Evolutionary conservation across 2,797 vertebrate genomes (phyloP), one percentile per base, ranked within the genome.

Genomic region (Falco concolor): DNA sequence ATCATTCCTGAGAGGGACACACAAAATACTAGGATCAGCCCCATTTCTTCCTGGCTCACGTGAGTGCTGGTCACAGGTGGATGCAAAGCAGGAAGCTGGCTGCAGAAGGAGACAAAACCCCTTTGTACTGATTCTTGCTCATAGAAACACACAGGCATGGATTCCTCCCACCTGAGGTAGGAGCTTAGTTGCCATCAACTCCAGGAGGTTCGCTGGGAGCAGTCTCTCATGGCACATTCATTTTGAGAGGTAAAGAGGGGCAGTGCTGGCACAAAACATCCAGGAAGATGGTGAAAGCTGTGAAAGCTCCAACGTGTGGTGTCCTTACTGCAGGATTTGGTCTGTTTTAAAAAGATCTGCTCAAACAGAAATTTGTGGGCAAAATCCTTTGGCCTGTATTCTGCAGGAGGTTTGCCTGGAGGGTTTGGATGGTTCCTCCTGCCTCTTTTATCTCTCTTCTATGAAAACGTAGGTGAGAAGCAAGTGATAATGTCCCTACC

Each of bases 161-260:
- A 24, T 40, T 70, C 2, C 0, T 76, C 79, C 82, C 42, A n/a
- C 47, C n/a, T 32, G 34, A 36, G n/a, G 32, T 13, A 18, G 38
- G 6, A 64, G 2, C 38, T 13, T 14, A 4, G 17, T 27, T 65
- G 25, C 59, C 49, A 28, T 56, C 79, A 28, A 1, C 40, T 36
- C 36, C 27, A 27, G 44, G 59, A 65, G 70, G 15, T n/a, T 24
- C 19, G 1, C 36, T 36, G 52, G 18, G 34, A 83, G 21, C 42
- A 9, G 32, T 7, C 12, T 86, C 1, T 27, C 30, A 4, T 4
- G 40, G 5, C 20, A 13, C 10, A 2, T 4, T 21, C 42, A 1
- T 32, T 40, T 27, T 49, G 72, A 25, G 63, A 34, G 52, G 34
- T 8, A 30, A 47, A 38, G 38, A 87, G 77, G 52, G 73, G 30